Conservation (phyloP, 2,113 vertebrate species). For the Chascanopsetta lugubris region DNA sequence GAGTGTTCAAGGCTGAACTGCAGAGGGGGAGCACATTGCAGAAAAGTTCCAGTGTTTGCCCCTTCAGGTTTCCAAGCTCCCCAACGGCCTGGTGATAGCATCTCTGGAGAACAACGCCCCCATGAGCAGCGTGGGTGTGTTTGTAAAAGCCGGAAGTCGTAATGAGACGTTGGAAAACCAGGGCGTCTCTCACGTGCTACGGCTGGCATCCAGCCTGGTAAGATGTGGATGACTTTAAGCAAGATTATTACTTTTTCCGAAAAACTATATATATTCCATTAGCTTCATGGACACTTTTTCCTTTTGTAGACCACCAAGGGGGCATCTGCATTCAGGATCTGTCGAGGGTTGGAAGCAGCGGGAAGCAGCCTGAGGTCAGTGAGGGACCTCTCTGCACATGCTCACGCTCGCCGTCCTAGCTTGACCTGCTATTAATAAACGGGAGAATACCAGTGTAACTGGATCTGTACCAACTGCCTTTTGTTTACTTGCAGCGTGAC, state of each 20-base stretch:
- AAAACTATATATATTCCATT: background rate
- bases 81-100: slow-evolving; percentile 90
- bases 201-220: slow-evolving; percentile 90
- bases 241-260: slow-evolving; percentile 21
- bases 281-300: slow-evolving; percentile 1
- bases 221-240: slow-evolving; percentile 19
- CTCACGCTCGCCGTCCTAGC: background rate
- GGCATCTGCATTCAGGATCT: slow-evolving; percentile 90
- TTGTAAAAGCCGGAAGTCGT: slow-evolving; percentile 91
- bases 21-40: too few species aligned
- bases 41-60: too few species aligned
- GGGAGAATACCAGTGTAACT: background rate
- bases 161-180: slow-evolving; percentile 84
- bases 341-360: slow-evolving; percentile 88
- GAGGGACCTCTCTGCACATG: background rate
- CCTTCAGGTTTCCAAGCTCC: slow-evolving; percentile 89
- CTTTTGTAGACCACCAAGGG: slow-evolving; percentile 89
- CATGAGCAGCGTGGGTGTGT: slow-evolving; percentile 87
- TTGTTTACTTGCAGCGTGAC: slow-evolving; percentile 82
- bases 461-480: slow-evolving; percentile 15
- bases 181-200: slow-evolving; percentile 89
- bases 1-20: background rate
- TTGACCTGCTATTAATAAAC: slow-evolving; percentile 24
- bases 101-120: slow-evolving; percentile 93
- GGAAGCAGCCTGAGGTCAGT: slow-evolving; percentile 90